Conservation (phyloP, 2,888 invertebrate genomes). For the Thelaira solivaga region DNA sequence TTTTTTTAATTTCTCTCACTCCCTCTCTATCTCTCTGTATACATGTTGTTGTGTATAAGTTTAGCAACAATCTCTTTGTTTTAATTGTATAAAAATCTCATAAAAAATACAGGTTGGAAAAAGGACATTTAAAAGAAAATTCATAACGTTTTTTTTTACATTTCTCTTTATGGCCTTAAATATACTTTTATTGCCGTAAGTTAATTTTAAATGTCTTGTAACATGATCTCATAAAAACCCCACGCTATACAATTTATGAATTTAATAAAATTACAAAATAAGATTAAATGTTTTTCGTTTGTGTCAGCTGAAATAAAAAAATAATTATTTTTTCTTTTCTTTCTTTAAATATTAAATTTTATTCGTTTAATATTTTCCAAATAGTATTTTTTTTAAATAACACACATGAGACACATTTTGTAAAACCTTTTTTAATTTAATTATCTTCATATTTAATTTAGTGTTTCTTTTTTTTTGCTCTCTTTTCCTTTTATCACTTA, state of each 20-base stretch:
- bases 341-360: slow-evolving; percentile 15
- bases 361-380: background rate
- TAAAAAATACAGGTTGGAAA: background rate
- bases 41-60: background rate
- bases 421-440: slow-evolving; percentile 31
- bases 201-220: slow-evolving; percentile 39
- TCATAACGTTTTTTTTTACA: background rate
- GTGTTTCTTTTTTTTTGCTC: slow-evolving; percentile 9
- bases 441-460: background rate
- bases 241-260: slow-evolving; percentile 61
- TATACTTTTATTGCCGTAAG: slow-evolving; percentile 18
- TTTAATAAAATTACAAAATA: slow-evolving; percentile 10
- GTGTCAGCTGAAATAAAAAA: background rate
- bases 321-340: background rate
- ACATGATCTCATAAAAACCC: slow-evolving; percentile 25
- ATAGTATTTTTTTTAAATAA: slow-evolving; percentile 17
- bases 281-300: slow-evolving; percentile 43
- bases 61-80: slow-evolving; percentile 9
- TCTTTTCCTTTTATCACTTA: slow-evolving; percentile 43
- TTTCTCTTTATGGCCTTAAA: background rate
- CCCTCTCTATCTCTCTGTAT: background rate
- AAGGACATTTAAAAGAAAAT: background rate
- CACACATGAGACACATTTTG: slow-evolving; percentile 44
- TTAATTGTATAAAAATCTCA: slow-evolving; percentile 19
- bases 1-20: too few relatives aligned